phyloP scores from a whole-genome alignment of 1,140 invertebrate genomes.

The Sarcophaga bullata region DNA sequence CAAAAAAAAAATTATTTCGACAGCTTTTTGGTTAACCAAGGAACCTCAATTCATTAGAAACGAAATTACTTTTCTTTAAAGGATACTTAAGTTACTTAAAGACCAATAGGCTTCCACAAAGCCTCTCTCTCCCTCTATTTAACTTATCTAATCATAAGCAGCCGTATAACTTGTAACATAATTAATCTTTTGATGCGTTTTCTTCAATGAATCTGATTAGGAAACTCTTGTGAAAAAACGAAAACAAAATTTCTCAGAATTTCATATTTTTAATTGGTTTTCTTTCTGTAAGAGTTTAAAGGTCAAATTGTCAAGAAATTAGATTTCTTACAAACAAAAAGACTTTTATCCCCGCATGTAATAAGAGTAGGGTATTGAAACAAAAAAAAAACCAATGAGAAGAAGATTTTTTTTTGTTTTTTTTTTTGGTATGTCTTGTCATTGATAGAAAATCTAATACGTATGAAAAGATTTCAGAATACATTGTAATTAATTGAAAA shows the following conservation, averaged over 20 bases:
- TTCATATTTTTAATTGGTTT: background rate
- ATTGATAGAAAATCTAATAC: slow-evolving; percentile 1
- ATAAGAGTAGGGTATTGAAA: background rate
- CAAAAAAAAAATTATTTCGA: too few species aligned
- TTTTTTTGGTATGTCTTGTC: background rate
- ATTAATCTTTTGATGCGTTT: too few species aligned
- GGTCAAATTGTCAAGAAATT: slow-evolving; percentile 1
- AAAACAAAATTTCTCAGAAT: background rate
- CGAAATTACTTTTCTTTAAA: too few species aligned
- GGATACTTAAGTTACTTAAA: too few species aligned
- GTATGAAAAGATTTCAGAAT: background rate
- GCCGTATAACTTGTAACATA: too few species aligned
- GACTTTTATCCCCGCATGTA: background rate
- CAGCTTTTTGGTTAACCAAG: too few species aligned
- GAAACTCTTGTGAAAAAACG: too few species aligned
- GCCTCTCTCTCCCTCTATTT: too few species aligned
- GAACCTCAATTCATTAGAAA: too few species aligned
- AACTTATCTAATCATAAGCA: too few species aligned
- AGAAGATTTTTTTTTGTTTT: background rate
- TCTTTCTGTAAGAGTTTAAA: background rate
- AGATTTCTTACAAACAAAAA: background rate
- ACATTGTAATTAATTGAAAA: slow-evolving; percentile 13
- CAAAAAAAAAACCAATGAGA: background rate
- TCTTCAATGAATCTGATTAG: too few species aligned
- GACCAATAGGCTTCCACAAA: too few species aligned